phyloP scores from a whole-genome alignment of 2,113 vertebrate genomes.

The Ascaphus truei region DNA sequence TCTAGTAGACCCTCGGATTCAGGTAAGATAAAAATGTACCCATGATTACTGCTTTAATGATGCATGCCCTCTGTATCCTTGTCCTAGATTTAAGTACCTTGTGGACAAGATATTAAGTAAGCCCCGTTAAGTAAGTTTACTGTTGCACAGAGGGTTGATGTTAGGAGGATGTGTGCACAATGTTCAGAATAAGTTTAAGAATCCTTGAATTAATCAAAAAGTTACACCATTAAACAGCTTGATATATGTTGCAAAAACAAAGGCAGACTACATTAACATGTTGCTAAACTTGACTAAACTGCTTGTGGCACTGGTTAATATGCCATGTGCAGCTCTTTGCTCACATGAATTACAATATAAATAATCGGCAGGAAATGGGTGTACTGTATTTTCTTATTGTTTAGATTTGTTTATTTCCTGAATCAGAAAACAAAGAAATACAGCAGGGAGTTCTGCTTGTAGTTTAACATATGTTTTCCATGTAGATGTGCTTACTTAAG shows the following conservation, averaged over 20 bases:
- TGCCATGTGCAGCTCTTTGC: constrained; percentile 4
- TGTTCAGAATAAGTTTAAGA: too few species aligned
- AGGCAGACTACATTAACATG: background rate
- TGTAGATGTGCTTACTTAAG: constrained; percentile 17
- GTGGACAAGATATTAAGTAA: too few species aligned
- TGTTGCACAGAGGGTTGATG: too few species aligned
- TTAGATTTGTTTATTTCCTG: constrained; percentile 33
- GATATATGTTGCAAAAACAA: background rate
- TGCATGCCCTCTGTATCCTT: too few species aligned
- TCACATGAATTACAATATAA: constrained; percentile 24
- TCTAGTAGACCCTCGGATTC: too few species aligned
- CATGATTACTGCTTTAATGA: too few species aligned
- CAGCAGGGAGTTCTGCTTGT: constrained; percentile 24
- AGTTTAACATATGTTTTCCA: constrained; percentile 23
- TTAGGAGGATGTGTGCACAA: too few species aligned
- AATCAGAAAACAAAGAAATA: constrained; percentile 28
- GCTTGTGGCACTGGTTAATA: constrained; percentile 4
- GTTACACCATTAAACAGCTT: background rate
- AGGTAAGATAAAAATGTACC: too few species aligned
- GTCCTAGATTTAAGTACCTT: too few species aligned
- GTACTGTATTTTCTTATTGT: constrained; percentile 29
- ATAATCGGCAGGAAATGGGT: constrained; percentile 27
- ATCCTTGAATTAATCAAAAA: background rate
- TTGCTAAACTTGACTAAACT: background rate
- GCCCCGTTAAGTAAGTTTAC: too few species aligned